Conservation (phyloP, 2,888 invertebrate genomes). For the Elegia similella region DNA sequence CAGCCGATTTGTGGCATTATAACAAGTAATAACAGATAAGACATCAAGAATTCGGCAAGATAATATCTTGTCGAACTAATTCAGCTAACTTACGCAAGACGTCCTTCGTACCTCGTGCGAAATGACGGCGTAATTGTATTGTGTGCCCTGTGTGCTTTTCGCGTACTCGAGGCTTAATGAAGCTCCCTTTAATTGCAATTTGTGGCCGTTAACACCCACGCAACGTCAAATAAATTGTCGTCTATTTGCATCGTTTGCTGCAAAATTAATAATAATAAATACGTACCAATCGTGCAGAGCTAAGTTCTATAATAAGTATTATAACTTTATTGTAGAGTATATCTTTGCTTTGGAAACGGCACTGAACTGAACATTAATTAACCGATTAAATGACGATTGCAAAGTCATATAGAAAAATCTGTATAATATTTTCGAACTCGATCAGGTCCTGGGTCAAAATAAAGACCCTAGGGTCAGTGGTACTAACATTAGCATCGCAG, state of each 20-base stretch:
- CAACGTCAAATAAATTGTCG: background rate
- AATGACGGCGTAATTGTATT: slow-evolving; percentile 33
- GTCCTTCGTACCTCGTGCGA: slow-evolving; percentile 42
- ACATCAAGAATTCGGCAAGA: slow-evolving; percentile 32
- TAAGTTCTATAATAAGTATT: no score
- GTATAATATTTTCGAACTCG: no score
- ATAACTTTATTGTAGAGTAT: no score
- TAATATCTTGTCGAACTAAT: slow-evolving; percentile 45
- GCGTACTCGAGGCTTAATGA: slow-evolving; percentile 34
- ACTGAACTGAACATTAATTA: no score
- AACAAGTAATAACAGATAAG: slow-evolving; percentile 36
- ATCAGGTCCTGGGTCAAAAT: no score
- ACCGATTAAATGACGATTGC: no score
- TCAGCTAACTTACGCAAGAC: slow-evolving; percentile 39
- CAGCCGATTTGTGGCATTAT: slow-evolving; percentile 39
- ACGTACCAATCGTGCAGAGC: no score
- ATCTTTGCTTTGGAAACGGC: no score
- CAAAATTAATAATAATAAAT: background rate
- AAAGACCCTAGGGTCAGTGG: no score
- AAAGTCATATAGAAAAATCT: no score
- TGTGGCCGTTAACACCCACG: background rate
- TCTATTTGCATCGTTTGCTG: background rate
- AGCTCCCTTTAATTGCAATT: background rate
- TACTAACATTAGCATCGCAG: no score
- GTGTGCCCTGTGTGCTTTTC: slow-evolving; percentile 21